These are phyloP conservation scores for Plectropomus leopardus DNA, from an alignment of 2,113 vertebrate genomes.

Conservation along the genomic window DNA sequence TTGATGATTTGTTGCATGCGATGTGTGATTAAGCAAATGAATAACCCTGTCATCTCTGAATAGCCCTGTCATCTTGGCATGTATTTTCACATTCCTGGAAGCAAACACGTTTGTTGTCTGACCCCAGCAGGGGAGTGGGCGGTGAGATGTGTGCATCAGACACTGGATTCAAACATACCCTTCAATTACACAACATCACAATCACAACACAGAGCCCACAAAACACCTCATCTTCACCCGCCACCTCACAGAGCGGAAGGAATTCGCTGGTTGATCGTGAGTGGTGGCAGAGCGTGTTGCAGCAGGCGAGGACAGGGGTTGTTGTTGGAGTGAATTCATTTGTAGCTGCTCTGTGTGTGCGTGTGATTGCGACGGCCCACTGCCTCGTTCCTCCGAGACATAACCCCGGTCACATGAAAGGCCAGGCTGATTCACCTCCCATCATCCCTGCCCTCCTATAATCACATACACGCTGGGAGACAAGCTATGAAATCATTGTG, in stretches of 20 bases:
- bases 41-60: slow-evolving; percentile 42
- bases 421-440: slow-evolving; percentile 39
- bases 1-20: slow-evolving; percentile 36
- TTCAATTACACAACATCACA: slow-evolving; percentile 72
- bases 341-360: slow-evolving; percentile 61
- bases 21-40: slow-evolving; percentile 41
- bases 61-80: slow-evolving; percentile 54
- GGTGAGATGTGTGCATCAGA: slow-evolving; percentile 51
- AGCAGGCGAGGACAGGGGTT: slow-evolving; percentile 73
- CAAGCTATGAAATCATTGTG: slow-evolving; percentile 8
- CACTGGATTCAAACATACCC: slow-evolving; percentile 61
- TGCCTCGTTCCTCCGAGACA: slow-evolving; percentile 23
- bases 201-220: slow-evolving; percentile 56
- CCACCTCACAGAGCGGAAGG: slow-evolving; percentile 65
- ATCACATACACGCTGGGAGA: slow-evolving; percentile 42
- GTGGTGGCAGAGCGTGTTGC: slow-evolving; percentile 72
- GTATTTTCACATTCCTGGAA: slow-evolving; percentile 61
- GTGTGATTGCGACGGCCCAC: slow-evolving; percentile 30
- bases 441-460: slow-evolving; percentile 28
- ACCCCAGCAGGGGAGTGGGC: neutral
- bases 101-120: slow-evolving; percentile 37
- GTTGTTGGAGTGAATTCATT: slow-evolving; percentile 79
- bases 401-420: slow-evolving; percentile 32
- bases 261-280: slow-evolving; percentile 74
- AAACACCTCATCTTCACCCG: slow-evolving; percentile 36